Evolutionary conservation across 2,113 vertebrate species (phyloP).

Genomic region (Lethenteron camtschaticum): DNA sequence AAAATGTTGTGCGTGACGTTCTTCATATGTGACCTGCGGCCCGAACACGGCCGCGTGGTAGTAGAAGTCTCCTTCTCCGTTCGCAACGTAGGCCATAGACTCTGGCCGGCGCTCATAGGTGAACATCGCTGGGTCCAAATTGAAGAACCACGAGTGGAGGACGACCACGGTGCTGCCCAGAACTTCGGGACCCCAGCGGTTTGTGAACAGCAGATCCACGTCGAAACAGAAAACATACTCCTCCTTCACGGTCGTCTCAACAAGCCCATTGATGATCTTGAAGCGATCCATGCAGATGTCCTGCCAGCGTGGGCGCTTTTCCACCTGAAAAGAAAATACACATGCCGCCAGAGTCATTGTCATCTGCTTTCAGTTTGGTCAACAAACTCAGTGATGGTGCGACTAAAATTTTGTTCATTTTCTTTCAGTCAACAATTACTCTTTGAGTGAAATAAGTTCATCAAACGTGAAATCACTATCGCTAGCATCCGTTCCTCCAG

Average conservation of each 20-base stretch:
- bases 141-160: constrained; percentile 22
- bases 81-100: constrained; percentile 18
- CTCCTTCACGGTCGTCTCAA: constrained; percentile 15
- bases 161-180: constrained; percentile 19
- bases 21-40: constrained; percentile 15
- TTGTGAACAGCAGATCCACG: constrained; percentile 20
- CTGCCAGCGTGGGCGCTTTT: constrained; percentile 19
- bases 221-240: constrained; percentile 26
- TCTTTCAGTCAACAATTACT: too few species aligned
- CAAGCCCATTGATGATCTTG: constrained; percentile 19
- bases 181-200: constrained; percentile 18
- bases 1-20: constrained; percentile 18
- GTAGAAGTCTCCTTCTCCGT: constrained; percentile 20
- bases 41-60: constrained; percentile 21
- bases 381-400: too few species aligned
- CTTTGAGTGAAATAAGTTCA: too few species aligned
- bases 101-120: constrained; percentile 18
- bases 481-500: too few species aligned
- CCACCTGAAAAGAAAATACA: constrained; percentile 7
- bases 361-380: too few species aligned
- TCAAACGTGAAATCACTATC: too few species aligned
- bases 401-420: too few species aligned
- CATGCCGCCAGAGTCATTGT: too few species aligned
- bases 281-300: constrained; percentile 25
- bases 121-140: constrained; percentile 8